Percentiles rank a stretch among this genome's conserved stretches.
phyloP scores from a whole-genome alignment of 1,140 invertebrate genomes.

The Apis florea region DNA sequence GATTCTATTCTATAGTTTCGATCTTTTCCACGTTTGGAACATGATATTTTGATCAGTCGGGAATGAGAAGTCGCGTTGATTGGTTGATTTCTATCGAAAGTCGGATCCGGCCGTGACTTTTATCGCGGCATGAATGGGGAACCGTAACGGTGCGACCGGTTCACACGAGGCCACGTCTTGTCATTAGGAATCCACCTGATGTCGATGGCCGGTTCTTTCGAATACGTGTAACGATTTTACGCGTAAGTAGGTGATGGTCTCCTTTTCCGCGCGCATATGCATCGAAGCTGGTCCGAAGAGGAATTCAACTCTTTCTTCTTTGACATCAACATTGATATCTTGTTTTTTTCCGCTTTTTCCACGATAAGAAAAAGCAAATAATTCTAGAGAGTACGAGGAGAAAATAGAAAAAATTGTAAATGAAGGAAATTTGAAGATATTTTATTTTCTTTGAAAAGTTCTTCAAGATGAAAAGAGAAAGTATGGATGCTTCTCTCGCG shows the following conservation, averaged over 20 bases:
- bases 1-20: neutral
- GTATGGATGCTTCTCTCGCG: neutral
- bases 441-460: neutral
- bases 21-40: neutral
- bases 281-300: constrained; percentile 7
- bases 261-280: constrained; percentile 33
- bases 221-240: constrained; percentile 26
- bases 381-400: too few species aligned
- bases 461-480: neutral
- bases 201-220: neutral
- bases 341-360: neutral
- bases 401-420: too few species aligned
- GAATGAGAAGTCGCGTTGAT: neutral
- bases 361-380: too few species aligned
- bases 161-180: constrained; percentile 49
- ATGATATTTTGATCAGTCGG: neutral
- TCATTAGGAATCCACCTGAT: constrained; percentile 46
- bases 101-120: constrained; percentile 21
- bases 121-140: constrained; percentile 51
- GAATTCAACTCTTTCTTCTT: neutral
- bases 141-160: constrained; percentile 61
- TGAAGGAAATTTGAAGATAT: neutral
- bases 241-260: constrained; percentile 48
- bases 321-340: neutral
- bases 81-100: constrained; percentile 2